Conservation (phyloP, 2,113 vertebrate genomes). For the Dipodomys spectabilis region DNA sequence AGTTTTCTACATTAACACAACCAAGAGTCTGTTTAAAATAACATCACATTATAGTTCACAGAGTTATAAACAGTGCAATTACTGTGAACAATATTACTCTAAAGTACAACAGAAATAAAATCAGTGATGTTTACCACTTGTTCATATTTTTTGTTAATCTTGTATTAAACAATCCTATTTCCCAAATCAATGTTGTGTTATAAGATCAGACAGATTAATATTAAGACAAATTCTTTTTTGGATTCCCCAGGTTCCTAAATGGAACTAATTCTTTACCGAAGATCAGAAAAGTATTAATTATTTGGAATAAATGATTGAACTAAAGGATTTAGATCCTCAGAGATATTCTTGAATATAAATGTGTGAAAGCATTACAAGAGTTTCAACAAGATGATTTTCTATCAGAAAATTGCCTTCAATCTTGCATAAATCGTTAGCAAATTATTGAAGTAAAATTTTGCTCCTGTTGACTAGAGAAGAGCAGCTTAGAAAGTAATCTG, state of each 20-base stretch:
- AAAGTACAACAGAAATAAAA: background rate
- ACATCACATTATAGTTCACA: background rate
- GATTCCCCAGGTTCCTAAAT: background rate
- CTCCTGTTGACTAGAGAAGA: accelerated
- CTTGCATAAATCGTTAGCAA: background rate
- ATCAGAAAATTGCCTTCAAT: background rate
- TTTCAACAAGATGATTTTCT: background rate
- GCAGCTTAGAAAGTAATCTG: background rate
- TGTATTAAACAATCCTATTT: background rate
- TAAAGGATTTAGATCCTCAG: background rate
- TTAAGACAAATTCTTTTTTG: slow-evolving; percentile 10
- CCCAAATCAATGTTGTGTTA: background rate
- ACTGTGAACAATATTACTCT: background rate
- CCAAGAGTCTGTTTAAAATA: background rate
- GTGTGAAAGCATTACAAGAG: background rate
- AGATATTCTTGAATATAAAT: background rate
- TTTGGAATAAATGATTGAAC: background rate
- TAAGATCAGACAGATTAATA: slow-evolving; percentile 9
- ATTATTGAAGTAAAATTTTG: background rate
- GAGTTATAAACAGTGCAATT: background rate
- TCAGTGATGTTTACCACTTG: background rate
- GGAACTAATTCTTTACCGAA: slow-evolving; percentile 19
- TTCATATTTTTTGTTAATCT: background rate
- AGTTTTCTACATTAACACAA: background rate
- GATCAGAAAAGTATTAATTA: background rate